A percentile compares a stretch with the other conserved stretches of the same genome.
Conservation (phyloP, 2,888 invertebrate genomes). For the Colostygia pectinataria region DNA sequence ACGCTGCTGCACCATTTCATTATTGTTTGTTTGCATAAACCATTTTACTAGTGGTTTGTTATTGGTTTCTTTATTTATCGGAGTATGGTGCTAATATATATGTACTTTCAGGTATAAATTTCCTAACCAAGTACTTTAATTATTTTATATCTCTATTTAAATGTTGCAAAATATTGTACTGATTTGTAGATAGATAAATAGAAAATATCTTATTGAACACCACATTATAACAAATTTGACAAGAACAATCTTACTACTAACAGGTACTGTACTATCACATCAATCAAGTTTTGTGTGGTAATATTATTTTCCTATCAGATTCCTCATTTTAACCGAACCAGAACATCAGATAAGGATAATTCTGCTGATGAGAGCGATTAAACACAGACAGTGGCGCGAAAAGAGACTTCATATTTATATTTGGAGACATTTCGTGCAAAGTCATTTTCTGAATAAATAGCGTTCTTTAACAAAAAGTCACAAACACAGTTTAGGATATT, state of each 20-base stretch:
- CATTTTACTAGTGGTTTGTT: conserved; percentile 1
- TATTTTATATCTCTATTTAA: too few species aligned
- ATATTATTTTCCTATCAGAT: neutral
- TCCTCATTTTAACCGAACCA: neutral
- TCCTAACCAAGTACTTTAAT: too few species aligned
- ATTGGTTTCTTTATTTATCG: neutral
- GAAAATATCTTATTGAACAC: too few species aligned
- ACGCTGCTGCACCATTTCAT: conserved; percentile 31
- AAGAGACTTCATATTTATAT: too few species aligned
- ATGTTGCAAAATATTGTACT: too few species aligned
- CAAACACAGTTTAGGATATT: neutral
- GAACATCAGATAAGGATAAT: conserved; percentile 23
- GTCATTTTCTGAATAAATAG: conserved; percentile 8
- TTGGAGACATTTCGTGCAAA: conserved; percentile 16
- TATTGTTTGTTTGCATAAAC: conserved; percentile 14
- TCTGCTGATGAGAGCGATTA: conserved; percentile 30
- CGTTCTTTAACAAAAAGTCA: conserved; percentile 7
- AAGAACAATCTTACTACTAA: too few species aligned
- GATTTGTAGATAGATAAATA: too few species aligned
- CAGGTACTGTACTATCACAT: neutral
- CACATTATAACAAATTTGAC: too few species aligned
- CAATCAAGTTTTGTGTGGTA: neutral
- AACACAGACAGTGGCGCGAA: conserved; percentile 28
- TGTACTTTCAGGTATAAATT: too few species aligned
- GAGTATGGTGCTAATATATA: neutral